Conservation (phyloP, 2,888 invertebrate species). For the Pelosia muscerda region DNA sequence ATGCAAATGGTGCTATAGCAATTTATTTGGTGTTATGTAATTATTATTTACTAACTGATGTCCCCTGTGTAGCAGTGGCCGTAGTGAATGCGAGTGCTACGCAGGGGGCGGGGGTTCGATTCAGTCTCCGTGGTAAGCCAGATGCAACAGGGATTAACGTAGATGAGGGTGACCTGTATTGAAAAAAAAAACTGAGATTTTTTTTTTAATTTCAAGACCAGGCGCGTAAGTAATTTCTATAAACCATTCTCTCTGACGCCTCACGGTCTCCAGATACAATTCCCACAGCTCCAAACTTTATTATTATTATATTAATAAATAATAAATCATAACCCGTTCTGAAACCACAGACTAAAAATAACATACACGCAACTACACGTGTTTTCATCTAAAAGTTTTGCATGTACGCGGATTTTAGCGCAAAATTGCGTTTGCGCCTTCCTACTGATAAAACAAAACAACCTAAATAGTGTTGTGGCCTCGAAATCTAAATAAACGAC, state of each 20-base stretch:
- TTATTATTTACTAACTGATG: too few relatives aligned
- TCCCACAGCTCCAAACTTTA: slow-evolving; percentile 15
- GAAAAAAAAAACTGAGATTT: not conserved
- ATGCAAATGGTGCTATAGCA: too few relatives aligned
- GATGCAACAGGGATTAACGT: too few relatives aligned
- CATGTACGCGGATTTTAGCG: slow-evolving; percentile 61
- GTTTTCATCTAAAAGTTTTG: slow-evolving; percentile 66
- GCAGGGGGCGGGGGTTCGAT: too few relatives aligned
- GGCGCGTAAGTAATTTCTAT: not conserved
- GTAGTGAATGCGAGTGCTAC: too few relatives aligned
- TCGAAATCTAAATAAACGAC: slow-evolving; percentile 85
- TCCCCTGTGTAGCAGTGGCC: too few relatives aligned
- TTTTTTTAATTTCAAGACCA: not conserved
- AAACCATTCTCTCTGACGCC: slow-evolving; percentile 12
- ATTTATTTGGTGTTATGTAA: too few relatives aligned
- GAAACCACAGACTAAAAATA: slow-evolving; percentile 28
- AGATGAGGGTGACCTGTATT: not conserved
- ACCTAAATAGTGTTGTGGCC: slow-evolving; percentile 83
- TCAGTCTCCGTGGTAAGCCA: too few relatives aligned
- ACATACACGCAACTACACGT: slow-evolving; percentile 17
- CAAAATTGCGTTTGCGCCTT: slow-evolving; percentile 84
- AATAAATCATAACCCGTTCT: slow-evolving; percentile 24
- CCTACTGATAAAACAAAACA: slow-evolving; percentile 85
- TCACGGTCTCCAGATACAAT: slow-evolving; percentile 16
- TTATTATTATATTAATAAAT: slow-evolving; percentile 9